A percentile compares a stretch with the other conserved stretches of the same genome.
Conservation (phyloP, 1,140 invertebrate genomes). For the Eueides isabella region DNA sequence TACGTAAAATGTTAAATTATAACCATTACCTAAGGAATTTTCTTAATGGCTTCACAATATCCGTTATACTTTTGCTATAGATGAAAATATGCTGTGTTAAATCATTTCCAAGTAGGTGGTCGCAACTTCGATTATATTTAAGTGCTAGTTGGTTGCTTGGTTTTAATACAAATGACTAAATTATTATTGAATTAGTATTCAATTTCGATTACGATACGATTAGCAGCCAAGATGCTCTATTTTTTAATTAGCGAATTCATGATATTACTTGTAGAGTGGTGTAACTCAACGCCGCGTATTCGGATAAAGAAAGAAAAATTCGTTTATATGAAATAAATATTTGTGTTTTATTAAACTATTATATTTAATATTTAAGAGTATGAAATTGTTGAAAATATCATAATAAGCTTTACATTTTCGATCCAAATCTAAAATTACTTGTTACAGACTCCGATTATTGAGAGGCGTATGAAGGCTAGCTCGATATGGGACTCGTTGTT, state of each 20-base stretch:
- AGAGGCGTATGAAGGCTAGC: conserved; percentile 29
- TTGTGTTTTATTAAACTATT: not conserved
- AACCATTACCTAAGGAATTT: conserved; percentile 31
- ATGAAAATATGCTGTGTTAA: not conserved
- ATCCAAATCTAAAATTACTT: conserved; percentile 76
- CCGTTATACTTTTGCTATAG: not conserved
- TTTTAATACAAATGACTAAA: not conserved
- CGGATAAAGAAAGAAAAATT: too few species aligned
- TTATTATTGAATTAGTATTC: not conserved
- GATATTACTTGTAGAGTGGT: too few species aligned
- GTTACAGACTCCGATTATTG: conserved; percentile 47
- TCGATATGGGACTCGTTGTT: conserved; percentile 4
- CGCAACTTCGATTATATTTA: not conserved
- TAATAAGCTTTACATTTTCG: conserved; percentile 63
- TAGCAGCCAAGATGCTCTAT: too few species aligned
- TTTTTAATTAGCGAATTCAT: too few species aligned
- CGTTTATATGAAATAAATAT: too few species aligned
- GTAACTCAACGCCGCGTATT: too few species aligned
- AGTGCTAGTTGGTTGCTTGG: not conserved
- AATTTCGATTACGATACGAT: not conserved
- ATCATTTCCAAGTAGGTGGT: not conserved
- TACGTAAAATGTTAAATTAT: conserved; percentile 34
- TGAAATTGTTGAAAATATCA: conserved; percentile 7
- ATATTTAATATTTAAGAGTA: not conserved
- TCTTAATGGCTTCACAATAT: conserved; percentile 18